A percentile compares a stretch with the other conserved stretches of the same genome.
These are phyloP conservation scores for Epiblema foenella DNA, from an alignment of 2,888 invertebrate species.

Conservation along the genomic window DNA sequence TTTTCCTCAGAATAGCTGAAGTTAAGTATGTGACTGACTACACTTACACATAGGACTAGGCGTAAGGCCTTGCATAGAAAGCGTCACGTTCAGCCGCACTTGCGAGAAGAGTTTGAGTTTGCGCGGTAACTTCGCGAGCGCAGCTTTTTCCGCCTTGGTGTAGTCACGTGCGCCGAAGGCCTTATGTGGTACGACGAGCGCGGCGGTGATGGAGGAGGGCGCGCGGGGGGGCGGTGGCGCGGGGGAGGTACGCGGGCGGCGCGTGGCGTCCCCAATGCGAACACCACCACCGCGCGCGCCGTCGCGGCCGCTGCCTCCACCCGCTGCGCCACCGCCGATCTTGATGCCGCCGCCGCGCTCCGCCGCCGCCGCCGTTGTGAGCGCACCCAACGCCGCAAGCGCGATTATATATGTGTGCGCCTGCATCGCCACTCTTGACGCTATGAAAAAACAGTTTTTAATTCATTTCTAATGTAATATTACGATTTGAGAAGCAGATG, in stretches of 20 bases:
- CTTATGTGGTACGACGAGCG: slow-evolving; percentile 91
- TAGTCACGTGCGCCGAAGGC: slow-evolving; percentile 90
- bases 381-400: slow-evolving; percentile 74
- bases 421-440: slow-evolving; percentile 79
- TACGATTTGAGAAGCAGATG: not conserved
- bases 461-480: not conserved
- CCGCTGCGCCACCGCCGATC: slow-evolving; percentile 64
- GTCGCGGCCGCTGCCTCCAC: slow-evolving; percentile 66
- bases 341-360: slow-evolving; percentile 78
- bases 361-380: slow-evolving; percentile 67
- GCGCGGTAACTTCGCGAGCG: slow-evolving; percentile 87
- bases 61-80: slow-evolving; percentile 89
- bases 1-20: too few species aligned
- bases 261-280: slow-evolving; percentile 70
- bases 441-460: slow-evolving; percentile 52
- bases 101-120: slow-evolving; percentile 88
- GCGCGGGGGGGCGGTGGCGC: slow-evolving; percentile 76
- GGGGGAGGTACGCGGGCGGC: slow-evolving; percentile 76
- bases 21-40: slow-evolving; percentile 4
- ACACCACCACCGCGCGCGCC: slow-evolving; percentile 73
- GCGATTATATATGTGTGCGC: slow-evolving; percentile 74
- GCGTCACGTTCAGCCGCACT: slow-evolving; percentile 88
- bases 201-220: slow-evolving; percentile 86
- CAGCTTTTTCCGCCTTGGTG: slow-evolving; percentile 88
- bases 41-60: slow-evolving; percentile 91